These are phyloP conservation scores for Enteromius unitaeniatus DNA, from an alignment of 2,797 vertebrate genomes.

Conservation along the genomic window DNA sequence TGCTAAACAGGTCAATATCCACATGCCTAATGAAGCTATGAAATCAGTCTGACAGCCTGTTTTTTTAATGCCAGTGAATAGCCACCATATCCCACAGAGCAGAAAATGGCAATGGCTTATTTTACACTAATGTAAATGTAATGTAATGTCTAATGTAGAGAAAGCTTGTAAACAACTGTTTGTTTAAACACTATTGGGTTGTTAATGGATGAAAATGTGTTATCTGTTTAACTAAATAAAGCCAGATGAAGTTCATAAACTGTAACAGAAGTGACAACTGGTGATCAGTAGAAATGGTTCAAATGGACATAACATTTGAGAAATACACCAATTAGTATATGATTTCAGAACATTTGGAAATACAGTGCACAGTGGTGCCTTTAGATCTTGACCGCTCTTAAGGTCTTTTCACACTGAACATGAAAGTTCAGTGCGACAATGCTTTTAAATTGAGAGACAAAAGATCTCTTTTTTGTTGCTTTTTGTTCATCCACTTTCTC, in stretches of 20 bases:
- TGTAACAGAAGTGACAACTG: background rate
- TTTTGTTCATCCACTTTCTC: too few relatives aligned
- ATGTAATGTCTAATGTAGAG: conserved; percentile 3
- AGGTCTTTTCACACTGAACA: too few relatives aligned
- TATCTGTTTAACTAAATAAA: conserved; percentile 1
- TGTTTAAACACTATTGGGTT: background rate
- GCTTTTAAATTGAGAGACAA: too few relatives aligned
- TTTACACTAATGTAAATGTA: too few relatives aligned
- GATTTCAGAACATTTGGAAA: background rate
- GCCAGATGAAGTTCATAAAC: background rate
- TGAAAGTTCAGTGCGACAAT: too few relatives aligned
- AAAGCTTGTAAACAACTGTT: background rate
- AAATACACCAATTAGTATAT: background rate
- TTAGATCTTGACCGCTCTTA: background rate
- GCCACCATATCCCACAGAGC: conserved; percentile 17
- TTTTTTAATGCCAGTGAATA: conserved; percentile 24
- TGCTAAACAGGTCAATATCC: conserved; percentile 44
- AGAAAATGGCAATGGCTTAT: background rate
- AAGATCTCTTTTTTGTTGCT: too few relatives aligned
- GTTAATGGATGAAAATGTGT: background rate
- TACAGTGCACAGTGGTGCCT: background rate
- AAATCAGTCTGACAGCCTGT: conserved; percentile 57
- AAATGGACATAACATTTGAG: background rate
- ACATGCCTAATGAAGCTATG: conserved; percentile 31
- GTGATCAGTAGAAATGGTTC: background rate